Conservation (phyloP, 2,888 invertebrate genomes). For the Gari tellinella region DNA sequence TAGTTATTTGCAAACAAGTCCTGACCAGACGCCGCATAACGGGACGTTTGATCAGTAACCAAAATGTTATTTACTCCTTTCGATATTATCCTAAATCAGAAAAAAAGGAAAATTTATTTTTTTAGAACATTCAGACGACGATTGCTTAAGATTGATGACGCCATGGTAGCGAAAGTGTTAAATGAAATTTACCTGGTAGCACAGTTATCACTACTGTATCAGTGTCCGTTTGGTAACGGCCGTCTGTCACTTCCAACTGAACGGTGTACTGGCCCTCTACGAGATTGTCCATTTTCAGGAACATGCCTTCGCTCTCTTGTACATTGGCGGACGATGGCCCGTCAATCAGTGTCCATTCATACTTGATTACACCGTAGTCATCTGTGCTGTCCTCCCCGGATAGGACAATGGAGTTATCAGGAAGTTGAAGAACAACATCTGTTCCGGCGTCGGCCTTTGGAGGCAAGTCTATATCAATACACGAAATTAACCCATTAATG, state of each 20-base stretch:
- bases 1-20: no score
- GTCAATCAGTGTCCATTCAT: conserved; percentile 91
- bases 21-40: no score
- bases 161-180: no score
- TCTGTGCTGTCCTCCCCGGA: conserved; percentile 91
- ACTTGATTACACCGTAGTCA: conserved; percentile 92
- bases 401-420: conserved; percentile 91
- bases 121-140: no score
- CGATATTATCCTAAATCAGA: no score
- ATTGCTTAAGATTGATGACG: no score
- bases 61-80: no score
- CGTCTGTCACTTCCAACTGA: conserved; percentile 38
- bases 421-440: conserved; percentile 90
- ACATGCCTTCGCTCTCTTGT: conserved; percentile 2
- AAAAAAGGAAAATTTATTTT: no score
- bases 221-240: conserved; percentile 15
- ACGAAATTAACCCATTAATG: no score
- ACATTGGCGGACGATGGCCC: conserved; percentile 28
- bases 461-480: conserved; percentile 67
- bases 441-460: conserved; percentile 86
- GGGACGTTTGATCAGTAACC: no score
- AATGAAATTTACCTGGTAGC: conserved; percentile 24
- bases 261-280: conserved; percentile 29
- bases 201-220: conserved; percentile 31
- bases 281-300: conserved; percentile 20